Base-by-base conservation (phyloP, 2,797 vertebrate species). In the Myotis planiceps region DNA sequence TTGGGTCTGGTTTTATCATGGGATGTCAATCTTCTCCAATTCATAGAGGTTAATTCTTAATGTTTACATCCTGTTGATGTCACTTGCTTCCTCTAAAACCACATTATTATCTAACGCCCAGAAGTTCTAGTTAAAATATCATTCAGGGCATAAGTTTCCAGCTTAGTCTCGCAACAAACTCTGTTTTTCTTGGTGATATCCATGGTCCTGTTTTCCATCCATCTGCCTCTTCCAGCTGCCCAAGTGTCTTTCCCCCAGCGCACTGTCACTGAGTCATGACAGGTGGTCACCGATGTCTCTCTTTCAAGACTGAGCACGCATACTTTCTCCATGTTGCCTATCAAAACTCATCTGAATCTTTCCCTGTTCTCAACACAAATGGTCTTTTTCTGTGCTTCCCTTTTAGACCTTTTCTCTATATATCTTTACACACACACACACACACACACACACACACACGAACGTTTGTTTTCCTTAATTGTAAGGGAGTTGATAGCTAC, bases 181-280 rank as follows among this genome's bases (percentile, higher is more conserved):
- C 0, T 0, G 4, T 75, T 74, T 7, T 47, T 58, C 25, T 49
- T 42, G 47, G 29, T 34, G 16, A 32, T 45, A 16, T 1, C 23
- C 2, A 16, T 14, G n/a, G 32, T 5, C 25, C 3, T 19, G 27
- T 78, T 13, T 71, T 21, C 9, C 0, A 5, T 49, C 13, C 37
- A 5, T 32, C 1, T 37, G 29, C 0, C 7, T 37, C 32, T 37
- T 63, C 6, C 5, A 25, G 19, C 15, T 63, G 0, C 6, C 42
- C 12, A 5, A 58, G 39, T 42, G 9, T 6, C 34, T 53, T 18
- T 10, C 42, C 42, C 25, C 5, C 37, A 12, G 32, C 1, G 5
- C 1, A 25, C 6, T 29, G 0, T 42, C 25, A 0, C 1, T 16
- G 27, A 63, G 0, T 42, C 18, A 0, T 39, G 18, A 71, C 19